Conservation (phyloP, 2,888 invertebrate species). For the Lagria hirta region DNA sequence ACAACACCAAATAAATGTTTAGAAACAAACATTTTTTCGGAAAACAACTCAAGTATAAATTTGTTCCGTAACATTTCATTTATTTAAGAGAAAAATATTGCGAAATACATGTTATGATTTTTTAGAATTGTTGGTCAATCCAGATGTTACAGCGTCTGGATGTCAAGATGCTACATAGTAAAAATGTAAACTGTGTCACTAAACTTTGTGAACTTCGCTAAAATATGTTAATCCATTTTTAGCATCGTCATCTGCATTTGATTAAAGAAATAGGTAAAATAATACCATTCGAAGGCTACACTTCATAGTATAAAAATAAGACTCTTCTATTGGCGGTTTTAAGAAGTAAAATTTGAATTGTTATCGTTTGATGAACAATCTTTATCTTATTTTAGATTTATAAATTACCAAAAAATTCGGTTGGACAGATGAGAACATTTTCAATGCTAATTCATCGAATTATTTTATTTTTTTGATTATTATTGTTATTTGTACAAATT, state of each 20-base stretch:
- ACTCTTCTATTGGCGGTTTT: no score
- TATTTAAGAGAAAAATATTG: constrained; percentile 23
- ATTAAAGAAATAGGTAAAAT: no score
- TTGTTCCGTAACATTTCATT: constrained; percentile 15
- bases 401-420: no score
- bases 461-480: no score
- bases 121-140: constrained; percentile 26
- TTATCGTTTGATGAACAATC: no score
- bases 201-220: constrained; percentile 43
- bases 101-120: constrained; percentile 24
- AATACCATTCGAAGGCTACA: no score
- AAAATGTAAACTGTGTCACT: constrained; percentile 42
- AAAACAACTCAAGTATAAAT: constrained; percentile 7
- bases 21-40: constrained; percentile 16
- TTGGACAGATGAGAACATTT: no score
- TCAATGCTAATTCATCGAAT: no score
- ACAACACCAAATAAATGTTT: constrained; percentile 17
- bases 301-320: no score
- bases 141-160: constrained; percentile 35
- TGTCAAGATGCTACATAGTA: constrained; percentile 26
- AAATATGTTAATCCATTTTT: constrained; percentile 37
- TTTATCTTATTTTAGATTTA: no score
- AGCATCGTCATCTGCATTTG: constrained; percentile 14
- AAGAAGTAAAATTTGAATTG: no score
- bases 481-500: no score